Conservation (phyloP, 2,888 invertebrate species). For the Nineta flava region DNA sequence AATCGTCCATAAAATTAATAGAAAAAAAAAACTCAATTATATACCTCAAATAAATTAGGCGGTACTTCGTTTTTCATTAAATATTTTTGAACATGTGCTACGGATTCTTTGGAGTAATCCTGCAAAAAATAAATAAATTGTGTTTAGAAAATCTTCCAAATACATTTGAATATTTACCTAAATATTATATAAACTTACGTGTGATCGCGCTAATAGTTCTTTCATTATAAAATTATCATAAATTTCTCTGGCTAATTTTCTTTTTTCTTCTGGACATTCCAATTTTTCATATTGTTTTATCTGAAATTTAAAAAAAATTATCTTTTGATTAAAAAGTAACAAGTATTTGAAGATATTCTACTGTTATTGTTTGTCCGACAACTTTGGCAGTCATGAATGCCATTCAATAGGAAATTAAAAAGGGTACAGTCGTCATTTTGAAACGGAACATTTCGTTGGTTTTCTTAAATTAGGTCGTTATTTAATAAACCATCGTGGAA, state of each 20-base stretch:
- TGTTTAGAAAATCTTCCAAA: neutral
- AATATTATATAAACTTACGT: constrained; percentile 53
- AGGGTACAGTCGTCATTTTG: no score
- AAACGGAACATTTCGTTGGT: no score
- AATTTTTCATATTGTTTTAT: constrained; percentile 98
- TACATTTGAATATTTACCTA: neutral
- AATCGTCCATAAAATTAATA: no score
- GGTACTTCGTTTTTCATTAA: constrained; percentile 95
- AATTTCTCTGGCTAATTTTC: constrained; percentile 88
- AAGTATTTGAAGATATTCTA: no score
- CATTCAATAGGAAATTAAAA: no score
- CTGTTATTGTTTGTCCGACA: no score
- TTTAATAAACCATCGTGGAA: no score
- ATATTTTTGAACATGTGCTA: constrained; percentile 94
- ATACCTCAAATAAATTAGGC: constrained; percentile 92
- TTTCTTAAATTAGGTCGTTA: no score
- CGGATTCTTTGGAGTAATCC: constrained; percentile 97
- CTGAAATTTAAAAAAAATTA: constrained; percentile 38
- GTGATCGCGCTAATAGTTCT: constrained; percentile 94
- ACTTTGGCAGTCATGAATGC: no score
- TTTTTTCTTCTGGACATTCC: constrained; percentile 91
- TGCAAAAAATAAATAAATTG: constrained; percentile 32
- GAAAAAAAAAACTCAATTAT: no score
- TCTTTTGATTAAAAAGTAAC: no score
- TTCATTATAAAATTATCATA: constrained; percentile 99